Conservation (phyloP, 2,797 vertebrate genomes). For the Uromys caudimaculatus region DNA sequence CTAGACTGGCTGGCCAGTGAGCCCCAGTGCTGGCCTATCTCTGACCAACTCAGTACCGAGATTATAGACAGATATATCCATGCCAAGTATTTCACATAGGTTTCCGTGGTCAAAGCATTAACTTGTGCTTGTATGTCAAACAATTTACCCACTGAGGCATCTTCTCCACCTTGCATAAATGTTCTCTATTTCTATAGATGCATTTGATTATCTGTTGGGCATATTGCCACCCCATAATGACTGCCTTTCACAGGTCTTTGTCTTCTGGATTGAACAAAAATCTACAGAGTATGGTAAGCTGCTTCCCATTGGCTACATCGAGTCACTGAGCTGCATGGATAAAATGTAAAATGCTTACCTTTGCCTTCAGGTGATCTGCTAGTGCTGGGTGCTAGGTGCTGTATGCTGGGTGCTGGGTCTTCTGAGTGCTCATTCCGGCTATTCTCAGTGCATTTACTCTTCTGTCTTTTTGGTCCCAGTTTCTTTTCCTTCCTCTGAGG, state of each 20-base stretch:
- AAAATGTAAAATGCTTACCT: not conserved
- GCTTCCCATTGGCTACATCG: not conserved
- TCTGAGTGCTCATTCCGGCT: not conserved
- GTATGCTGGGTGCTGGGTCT: not conserved
- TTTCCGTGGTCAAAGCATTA: not conserved
- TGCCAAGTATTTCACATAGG: not conserved
- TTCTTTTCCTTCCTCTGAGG: not conserved
- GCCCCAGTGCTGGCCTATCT: not conserved
- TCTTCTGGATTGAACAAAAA: not conserved
- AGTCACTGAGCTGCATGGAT: not conserved
- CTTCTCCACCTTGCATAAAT: not conserved
- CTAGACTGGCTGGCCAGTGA: not conserved
- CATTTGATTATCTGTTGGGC: not conserved
- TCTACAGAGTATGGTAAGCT: not conserved
- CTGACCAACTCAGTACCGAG: not conserved
- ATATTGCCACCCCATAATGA: not conserved
- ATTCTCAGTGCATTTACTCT: not conserved
- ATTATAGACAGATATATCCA: not conserved
- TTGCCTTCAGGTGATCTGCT: not conserved
- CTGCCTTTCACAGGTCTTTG: not conserved
- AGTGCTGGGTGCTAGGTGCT: not conserved
- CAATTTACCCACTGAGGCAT: not conserved
- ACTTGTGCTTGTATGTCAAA: not conserved
- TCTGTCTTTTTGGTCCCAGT: not conserved
- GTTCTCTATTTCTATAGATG: not conserved